Evolutionary conservation across 2,888 invertebrate genomes (phyloP).

Genomic region (Clivina fossor): DNA sequence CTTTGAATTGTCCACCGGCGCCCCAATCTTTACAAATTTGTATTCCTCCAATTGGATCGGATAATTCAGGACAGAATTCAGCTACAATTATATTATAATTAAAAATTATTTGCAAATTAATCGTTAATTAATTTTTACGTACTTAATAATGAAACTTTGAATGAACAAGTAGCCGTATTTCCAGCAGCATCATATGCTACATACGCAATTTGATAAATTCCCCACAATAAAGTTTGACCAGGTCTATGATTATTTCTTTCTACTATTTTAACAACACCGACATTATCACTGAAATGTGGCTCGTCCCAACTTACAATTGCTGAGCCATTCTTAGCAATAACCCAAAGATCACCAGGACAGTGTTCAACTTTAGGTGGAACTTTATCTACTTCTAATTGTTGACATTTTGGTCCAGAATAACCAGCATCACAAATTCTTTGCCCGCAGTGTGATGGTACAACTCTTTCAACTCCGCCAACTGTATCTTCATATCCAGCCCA

Average conservation of each 20-base stretch:
- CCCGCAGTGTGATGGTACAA: conserved; percentile 90
- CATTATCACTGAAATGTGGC: conserved; percentile 87
- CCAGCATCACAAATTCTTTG: conserved; percentile 86
- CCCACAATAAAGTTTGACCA: conserved; percentile 87
- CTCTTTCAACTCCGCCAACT: conserved; percentile 84
- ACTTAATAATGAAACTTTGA: conserved; percentile 88
- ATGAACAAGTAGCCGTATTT: conserved; percentile 88
- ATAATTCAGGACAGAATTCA: conserved; percentile 87
- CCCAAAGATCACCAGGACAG: conserved; percentile 93
- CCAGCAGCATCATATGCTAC: conserved; percentile 92
- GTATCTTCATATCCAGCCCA: conserved; percentile 94
- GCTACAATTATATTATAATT: conserved; percentile 57
- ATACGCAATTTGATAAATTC: conserved; percentile 88
- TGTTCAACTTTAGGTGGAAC: conserved; percentile 83
- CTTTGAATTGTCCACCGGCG: conserved; percentile 92
- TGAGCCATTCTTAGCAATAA: conserved; percentile 89
- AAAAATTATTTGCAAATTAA: conserved; percentile 23
- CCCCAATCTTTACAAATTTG: conserved; percentile 96
- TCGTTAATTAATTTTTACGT: conserved; percentile 51
- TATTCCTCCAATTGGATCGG: conserved; percentile 88
- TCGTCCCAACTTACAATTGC: conserved; percentile 90
- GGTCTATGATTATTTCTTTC: conserved; percentile 86
- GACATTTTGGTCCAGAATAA: conserved; percentile 82
- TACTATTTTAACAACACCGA: conserved; percentile 75
- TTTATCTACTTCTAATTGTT: conserved; percentile 81